phyloP scores from a whole-genome alignment of 2,888 invertebrate genomes.

The Ophion slaviceki region DNA sequence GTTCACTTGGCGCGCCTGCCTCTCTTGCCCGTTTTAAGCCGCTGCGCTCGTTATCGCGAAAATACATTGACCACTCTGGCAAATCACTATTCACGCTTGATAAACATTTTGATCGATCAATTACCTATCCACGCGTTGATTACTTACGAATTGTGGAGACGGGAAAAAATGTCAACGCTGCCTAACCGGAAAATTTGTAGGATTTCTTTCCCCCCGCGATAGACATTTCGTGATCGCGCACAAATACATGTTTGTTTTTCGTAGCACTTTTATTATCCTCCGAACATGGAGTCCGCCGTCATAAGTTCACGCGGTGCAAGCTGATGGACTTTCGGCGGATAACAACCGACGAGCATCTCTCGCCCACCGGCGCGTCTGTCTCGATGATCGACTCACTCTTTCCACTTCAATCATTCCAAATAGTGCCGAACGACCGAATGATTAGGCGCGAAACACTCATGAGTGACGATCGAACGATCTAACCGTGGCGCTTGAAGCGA shows the following conservation, averaged over 20 bases:
- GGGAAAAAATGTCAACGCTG: background rate
- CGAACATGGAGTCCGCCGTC: background rate
- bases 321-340: background rate
- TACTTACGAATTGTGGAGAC: constrained; percentile 39
- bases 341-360: background rate
- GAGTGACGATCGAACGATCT: background rate
- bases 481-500: constrained; percentile 44
- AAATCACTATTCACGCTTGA: constrained; percentile 29
- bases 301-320: background rate
- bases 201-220: background rate
- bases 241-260: background rate
- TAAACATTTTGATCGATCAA: constrained; percentile 6
- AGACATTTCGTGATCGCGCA: background rate
- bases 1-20: constrained; percentile 45
- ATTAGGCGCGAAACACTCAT: background rate
- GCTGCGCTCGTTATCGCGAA: constrained; percentile 3
- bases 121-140: background rate
- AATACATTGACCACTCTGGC: background rate
- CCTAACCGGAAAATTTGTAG: background rate
- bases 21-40: constrained; percentile 23
- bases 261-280: constrained; percentile 19
- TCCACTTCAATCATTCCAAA: background rate
- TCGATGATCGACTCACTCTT: background rate
- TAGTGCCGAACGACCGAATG: background rate
- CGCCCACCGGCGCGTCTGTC: too few species aligned